Evolutionary conservation across 2,113 vertebrate species (phyloP).

Genomic region (Cyanocitta stelleri): DNA sequence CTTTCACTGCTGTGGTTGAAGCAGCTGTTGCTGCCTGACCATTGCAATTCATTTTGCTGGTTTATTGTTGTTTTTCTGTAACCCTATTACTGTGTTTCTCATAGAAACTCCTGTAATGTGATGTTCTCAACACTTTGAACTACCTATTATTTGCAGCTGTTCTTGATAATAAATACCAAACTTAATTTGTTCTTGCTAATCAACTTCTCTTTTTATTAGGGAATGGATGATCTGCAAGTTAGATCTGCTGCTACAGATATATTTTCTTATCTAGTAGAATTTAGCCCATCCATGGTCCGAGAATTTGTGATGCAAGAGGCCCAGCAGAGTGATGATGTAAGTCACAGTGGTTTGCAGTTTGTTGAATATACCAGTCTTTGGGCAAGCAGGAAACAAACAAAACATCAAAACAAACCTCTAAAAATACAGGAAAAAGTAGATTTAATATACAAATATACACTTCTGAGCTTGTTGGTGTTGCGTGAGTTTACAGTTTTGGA

Average conservation of each 20-base stretch:
- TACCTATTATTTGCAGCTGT: background rate
- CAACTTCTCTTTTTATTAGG: conserved; percentile 67
- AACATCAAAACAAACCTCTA: background rate
- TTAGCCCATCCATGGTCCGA: conserved; percentile 97
- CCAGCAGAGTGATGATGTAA: conserved; percentile 96
- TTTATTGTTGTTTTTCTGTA: background rate
- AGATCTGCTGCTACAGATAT: conserved; percentile 97
- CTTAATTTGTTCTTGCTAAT: background rate
- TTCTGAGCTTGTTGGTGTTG: background rate
- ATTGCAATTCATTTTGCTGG: background rate
- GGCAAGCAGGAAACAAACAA: background rate
- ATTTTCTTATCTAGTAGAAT: conserved; percentile 99
- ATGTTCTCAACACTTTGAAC: background rate
- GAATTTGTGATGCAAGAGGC: conserved; percentile 99
- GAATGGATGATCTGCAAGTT: conserved; percentile 97
- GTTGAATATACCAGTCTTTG: background rate
- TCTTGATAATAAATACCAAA: background rate
- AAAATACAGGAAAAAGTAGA: background rate
- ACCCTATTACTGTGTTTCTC: background rate
- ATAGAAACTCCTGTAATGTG: background rate
- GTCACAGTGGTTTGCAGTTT: conserved; percentile 20
- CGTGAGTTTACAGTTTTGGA: background rate
- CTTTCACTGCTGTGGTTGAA: background rate
- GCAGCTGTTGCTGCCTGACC: background rate
- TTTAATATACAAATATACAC: background rate